Base-by-base conservation (phyloP, 2,888 invertebrate species). In the Matsumyia berberina region DNA sequence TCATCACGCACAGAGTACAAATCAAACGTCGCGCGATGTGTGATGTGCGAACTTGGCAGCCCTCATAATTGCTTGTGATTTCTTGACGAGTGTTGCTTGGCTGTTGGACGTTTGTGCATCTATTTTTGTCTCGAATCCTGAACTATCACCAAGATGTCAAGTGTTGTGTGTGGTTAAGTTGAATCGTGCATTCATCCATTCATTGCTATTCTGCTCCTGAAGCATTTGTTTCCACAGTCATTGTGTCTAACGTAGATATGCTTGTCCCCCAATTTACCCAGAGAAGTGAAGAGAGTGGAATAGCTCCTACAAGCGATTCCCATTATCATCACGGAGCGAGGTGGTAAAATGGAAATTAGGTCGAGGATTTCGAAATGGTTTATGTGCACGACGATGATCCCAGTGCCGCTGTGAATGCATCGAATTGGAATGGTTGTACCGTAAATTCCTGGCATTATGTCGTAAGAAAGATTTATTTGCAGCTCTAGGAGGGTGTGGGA, bases 391-490 rank as follows among this genome's bases (percentile, higher is more conserved):
- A 49, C 62, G 42, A 17, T 24, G 58, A 62, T 62, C 51, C 73
- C 42, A 33, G 51, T 42, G 57, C 37, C 60, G 33, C 42, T 66
- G 49, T 33, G 51, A 67, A 51, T 76, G 57, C 67, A 67, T 33
- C 42, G 42, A 58, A 67, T 58, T 31, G 76, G 33, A 64, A 53
- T 57, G 29, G 39, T 15, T 35, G 51, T 39, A 39, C 12, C 51
- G 49, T 51, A 58, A 58, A 58, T 58, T 49, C 67, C 39, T 11
- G 49, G 67, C 37, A 55, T 64, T 64, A 64, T 17, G 46, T 31
- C 11, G n/a, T 24, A 58, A 39, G 49, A 29, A 44, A 57, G 74
- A 74, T 74, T 74, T 74, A 74, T 74, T 46, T 37, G 66, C 44
- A 12, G 44, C 12, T 11, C n/a, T 12, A 24, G 53, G 8, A 35